These are phyloP conservation scores for Apis laboriosa DNA, from an alignment of 1,140 invertebrate genomes.

Conservation along the genomic window DNA sequence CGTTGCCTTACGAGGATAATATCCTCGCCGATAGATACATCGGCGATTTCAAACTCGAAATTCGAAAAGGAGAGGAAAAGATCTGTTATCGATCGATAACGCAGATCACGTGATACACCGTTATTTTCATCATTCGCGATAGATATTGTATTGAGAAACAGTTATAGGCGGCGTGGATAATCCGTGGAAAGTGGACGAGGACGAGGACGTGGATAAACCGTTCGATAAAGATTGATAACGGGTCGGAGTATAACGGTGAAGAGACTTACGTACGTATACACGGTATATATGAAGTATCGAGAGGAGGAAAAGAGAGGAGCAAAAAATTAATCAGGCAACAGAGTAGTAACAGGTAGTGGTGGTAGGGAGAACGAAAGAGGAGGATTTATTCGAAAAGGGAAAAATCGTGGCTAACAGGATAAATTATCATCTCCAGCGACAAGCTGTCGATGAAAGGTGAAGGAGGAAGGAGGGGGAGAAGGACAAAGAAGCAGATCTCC, in stretches of 20 bases:
- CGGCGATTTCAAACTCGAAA: not conserved
- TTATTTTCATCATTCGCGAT: no score
- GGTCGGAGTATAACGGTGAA: conserved; percentile 34
- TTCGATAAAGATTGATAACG: conserved; percentile 28
- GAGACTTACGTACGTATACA: conserved; percentile 17
- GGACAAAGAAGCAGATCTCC: conserved; percentile 66
- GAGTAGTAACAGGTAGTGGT: no score
- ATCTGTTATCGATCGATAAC: not conserved
- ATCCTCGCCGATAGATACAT: not conserved
- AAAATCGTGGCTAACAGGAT: conserved; percentile 72
- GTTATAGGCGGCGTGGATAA: not conserved
- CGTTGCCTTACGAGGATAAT: not conserved
- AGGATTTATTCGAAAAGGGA: not conserved
- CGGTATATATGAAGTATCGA: conserved; percentile 13
- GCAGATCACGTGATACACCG: no score
- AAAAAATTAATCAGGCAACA: not conserved
- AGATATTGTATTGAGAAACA: not conserved
- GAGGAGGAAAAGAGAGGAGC: not conserved
- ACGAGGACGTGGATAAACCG: not conserved
- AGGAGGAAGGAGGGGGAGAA: not conserved
- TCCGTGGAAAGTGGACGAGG: not conserved
- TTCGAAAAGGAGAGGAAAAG: not conserved
- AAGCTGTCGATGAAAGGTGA: conserved; percentile 64
- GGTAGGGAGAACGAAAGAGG: not conserved
- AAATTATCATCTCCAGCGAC: conserved; percentile 73